phyloP scores from a whole-genome alignment of 2,113 vertebrate genomes.

The Urocynchramus pylzowi region DNA sequence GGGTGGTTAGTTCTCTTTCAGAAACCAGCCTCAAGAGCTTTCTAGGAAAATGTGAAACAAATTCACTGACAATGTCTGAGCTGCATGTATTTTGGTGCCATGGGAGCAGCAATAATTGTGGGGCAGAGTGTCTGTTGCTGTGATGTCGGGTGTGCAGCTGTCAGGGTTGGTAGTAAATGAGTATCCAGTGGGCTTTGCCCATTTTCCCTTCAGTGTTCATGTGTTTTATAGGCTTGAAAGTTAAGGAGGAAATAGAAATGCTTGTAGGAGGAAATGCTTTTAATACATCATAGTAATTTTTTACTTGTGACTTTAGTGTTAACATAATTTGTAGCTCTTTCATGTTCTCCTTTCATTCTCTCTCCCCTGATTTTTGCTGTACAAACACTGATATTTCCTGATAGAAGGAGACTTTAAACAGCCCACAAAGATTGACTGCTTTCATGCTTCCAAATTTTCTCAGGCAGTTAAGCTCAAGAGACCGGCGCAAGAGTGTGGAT shows the following conservation, averaged over 20 bases:
- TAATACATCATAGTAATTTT: slow-evolving; percentile 4
- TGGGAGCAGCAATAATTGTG: not conserved
- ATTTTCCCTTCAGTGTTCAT: not conserved
- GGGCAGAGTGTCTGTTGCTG: not conserved
- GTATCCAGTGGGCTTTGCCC: not conserved
- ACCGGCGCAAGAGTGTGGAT: not conserved
- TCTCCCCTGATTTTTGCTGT: slow-evolving; percentile 6
- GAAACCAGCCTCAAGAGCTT: not conserved
- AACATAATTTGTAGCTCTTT: slow-evolving; percentile 35
- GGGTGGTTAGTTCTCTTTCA: not conserved
- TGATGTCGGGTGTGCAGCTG: not conserved
- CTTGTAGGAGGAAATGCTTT: not conserved
- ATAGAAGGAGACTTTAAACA: slow-evolving; percentile 10
- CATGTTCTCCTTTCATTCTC: slow-evolving; percentile 2
- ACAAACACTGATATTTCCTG: slow-evolving; percentile 19
- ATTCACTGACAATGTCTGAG: not conserved
- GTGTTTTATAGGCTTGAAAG: not conserved
- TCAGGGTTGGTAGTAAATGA: not conserved
- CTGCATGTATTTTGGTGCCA: not conserved
- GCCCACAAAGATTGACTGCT: not conserved
- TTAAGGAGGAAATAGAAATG: slow-evolving; percentile 9
- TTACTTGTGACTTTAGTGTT: slow-evolving; percentile 14
- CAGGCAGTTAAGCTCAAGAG: slow-evolving; percentile 35
- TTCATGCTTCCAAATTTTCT: slow-evolving; percentile 37
- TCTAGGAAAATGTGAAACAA: not conserved